A percentile compares a stretch with the other conserved stretches of the same genome.
Conservation (phyloP, 2,888 invertebrate genomes). For the Taphrorychus bicolor region DNA sequence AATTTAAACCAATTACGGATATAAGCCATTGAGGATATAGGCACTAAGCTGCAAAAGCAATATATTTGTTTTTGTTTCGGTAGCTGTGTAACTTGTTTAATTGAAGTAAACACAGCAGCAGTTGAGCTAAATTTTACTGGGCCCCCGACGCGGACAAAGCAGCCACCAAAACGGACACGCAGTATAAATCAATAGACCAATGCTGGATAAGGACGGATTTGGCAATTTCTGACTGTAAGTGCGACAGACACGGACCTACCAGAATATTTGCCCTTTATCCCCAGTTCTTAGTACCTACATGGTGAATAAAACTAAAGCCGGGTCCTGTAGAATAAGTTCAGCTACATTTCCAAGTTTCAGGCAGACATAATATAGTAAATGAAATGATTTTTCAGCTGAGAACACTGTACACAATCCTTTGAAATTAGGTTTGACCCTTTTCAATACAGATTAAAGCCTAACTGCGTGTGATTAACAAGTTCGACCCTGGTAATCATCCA, state of each 20-base stretch:
- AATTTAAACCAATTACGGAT: constrained; percentile 51
- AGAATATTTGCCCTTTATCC: too few relatives aligned
- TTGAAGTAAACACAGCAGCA: too few relatives aligned
- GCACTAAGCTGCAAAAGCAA: too few relatives aligned
- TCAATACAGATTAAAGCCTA: constrained; percentile 36
- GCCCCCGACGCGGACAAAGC: constrained; percentile 44
- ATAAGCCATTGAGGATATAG: constrained; percentile 28
- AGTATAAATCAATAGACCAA: constrained; percentile 58
- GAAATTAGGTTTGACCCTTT: constrained; percentile 25
- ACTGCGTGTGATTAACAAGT: constrained; percentile 38
- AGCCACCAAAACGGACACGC: constrained; percentile 50
- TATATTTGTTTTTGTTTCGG: too few relatives aligned
- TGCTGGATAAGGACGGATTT: constrained; percentile 47
- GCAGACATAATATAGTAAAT: too few relatives aligned
- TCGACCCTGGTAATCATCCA: constrained; percentile 40
- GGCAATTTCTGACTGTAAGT: constrained; percentile 31
- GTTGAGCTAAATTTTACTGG: background rate
- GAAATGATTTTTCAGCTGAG: background rate
- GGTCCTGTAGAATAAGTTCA: too few relatives aligned
- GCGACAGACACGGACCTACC: constrained; percentile 24
- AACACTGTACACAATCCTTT: constrained; percentile 24
- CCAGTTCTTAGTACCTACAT: too few relatives aligned
- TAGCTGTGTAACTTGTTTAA: too few relatives aligned
- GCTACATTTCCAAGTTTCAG: background rate
- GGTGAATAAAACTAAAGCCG: too few relatives aligned